Evolutionary conservation across 2,113 vertebrate species (phyloP), one percentile per base, ranked within the genome.

Genomic region (Tricholaema leucomelas): DNA sequence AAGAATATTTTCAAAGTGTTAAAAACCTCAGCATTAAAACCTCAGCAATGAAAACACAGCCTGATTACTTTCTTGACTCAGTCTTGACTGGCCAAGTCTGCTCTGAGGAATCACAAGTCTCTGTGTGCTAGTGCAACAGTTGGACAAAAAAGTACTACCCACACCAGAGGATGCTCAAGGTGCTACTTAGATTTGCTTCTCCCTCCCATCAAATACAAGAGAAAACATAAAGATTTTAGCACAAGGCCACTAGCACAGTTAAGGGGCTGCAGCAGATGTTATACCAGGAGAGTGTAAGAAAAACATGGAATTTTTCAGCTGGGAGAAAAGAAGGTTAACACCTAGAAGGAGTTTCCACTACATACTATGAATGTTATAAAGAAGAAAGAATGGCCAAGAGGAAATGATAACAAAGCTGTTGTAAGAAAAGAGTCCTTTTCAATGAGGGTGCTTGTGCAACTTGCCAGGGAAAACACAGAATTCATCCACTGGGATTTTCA

Each of bases 111-210:
- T 12, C 23, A 36, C 24, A 69, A 46, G 28, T 17, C 38, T 50
- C 38, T 2, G 1, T 6, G 8, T 0, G 0, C 19, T 42, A 27
- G 5, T 72, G 46, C 33, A 44, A 77, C 40, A 50, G 54, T 6
- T 20, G 10, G 58, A 14, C 8, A 33, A 84, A 80, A 35, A 59
- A 19, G 21, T 8, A 35, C 44, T 38, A 60, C 30, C 16, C 59
- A 40, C 3, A n/a, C 40, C 27, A 84, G 60, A 78, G 24, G 9
- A 82, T 8, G n/a, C 83, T 12, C 4, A 19, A 77, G 21, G 40
- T 27, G 28, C 30, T 60, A 10, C 20, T 23, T n/a, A 46, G 3
- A 46, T 88, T 33, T 71, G 61, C 40, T 81, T 30, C 54, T 33
- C 24, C 5, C 10, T 5, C 5, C 23, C 11, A 46, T 46, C 25